These are phyloP conservation scores for Antrozous pallidus DNA, from an alignment of 2,797 vertebrate genomes.

Conservation along the genomic window DNA sequence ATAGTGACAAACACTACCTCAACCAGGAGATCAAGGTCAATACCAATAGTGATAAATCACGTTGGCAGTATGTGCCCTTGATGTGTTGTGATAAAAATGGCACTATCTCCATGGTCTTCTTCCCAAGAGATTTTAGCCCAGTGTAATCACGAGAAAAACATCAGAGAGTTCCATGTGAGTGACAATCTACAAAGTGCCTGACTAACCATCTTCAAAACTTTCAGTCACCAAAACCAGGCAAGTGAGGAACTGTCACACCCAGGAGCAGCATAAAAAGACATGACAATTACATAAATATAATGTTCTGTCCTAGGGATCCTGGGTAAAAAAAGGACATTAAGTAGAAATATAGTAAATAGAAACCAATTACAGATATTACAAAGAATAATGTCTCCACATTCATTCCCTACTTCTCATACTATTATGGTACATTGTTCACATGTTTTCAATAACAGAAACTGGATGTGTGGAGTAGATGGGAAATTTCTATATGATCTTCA, in stretches of 20 bases:
- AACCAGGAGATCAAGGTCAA: not conserved
- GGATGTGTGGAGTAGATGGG: not conserved
- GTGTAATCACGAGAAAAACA: not conserved
- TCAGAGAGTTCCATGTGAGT: not conserved
- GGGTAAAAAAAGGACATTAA: not conserved
- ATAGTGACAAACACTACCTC: too few relatives aligned
- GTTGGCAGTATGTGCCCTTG: rapidly evolving
- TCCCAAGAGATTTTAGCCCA: not conserved
- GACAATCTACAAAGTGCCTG: not conserved
- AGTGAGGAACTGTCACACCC: not conserved
- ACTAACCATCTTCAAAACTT: not conserved
- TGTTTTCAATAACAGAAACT: not conserved
- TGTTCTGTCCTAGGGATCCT: not conserved
- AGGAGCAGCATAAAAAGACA: not conserved
- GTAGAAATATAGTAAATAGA: not conserved
- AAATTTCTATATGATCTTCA: not conserved
- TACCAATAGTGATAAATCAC: not conserved
- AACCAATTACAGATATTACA: not conserved
- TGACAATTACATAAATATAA: not conserved
- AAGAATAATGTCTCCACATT: not conserved
- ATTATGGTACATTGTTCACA: not conserved
- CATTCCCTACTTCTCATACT: not conserved
- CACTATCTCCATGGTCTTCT: not conserved
- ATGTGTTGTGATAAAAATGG: too few relatives aligned
- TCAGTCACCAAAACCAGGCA: not conserved